Conservation (phyloP, 2,888 invertebrate genomes). For the Muschampia plurimacula region DNA sequence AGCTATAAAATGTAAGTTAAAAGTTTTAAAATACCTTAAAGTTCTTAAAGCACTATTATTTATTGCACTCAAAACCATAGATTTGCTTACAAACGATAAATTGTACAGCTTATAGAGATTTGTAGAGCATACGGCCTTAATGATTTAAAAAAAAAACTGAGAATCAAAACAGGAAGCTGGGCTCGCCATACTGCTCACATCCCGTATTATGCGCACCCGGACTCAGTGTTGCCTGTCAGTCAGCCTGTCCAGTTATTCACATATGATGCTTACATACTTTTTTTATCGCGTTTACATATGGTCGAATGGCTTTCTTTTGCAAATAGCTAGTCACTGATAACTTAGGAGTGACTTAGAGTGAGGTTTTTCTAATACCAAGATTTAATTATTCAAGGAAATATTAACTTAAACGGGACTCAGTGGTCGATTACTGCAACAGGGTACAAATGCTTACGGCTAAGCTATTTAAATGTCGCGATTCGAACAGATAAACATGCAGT, state of each 20-base stretch:
- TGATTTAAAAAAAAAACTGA: slow-evolving; percentile 71
- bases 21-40: too few species aligned
- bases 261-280: slow-evolving; percentile 55
- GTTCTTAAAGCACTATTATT: not conserved
- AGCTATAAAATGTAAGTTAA: too few species aligned
- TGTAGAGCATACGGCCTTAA: slow-evolving; percentile 59
- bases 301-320: slow-evolving; percentile 43
- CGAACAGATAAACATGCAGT: slow-evolving; percentile 19
- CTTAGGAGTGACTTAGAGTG: slow-evolving; percentile 21
- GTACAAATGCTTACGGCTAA: not conserved
- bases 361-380: slow-evolving; percentile 25
- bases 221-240: slow-evolving; percentile 66
- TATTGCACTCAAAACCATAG: not conserved
- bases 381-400: slow-evolving; percentile 41
- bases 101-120: slow-evolving; percentile 7
- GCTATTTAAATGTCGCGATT: slow-evolving; percentile 6
- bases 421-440: not conserved
- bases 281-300: slow-evolving; percentile 57
- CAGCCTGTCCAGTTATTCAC: slow-evolving; percentile 68
- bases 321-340: slow-evolving; percentile 38
- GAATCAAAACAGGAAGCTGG: slow-evolving; percentile 69
- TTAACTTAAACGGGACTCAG: slow-evolving; percentile 20
- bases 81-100: slow-evolving; percentile 1
- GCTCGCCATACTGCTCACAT: slow-evolving; percentile 67
- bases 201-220: slow-evolving; percentile 65